Percentiles rank a stretch among this genome's conserved stretches.
Conservation (phyloP, 2,113 vertebrate genomes). For the Pluvialis apricaria region DNA sequence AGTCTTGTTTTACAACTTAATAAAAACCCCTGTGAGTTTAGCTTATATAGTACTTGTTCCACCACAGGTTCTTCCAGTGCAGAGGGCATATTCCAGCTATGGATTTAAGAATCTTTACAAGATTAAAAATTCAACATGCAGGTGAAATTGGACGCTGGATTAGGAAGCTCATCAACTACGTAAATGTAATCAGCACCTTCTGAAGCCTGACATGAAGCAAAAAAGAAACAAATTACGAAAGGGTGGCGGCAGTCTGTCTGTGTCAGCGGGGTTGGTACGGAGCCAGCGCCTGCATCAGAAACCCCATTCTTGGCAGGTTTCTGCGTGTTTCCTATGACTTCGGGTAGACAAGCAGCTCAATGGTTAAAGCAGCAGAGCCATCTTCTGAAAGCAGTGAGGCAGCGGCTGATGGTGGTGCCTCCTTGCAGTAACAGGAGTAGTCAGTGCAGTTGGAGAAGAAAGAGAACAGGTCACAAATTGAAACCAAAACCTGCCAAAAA, state of each 20-base stretch:
- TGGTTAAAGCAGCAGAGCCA: neutral
- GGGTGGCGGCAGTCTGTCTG: constrained; percentile 32
- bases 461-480: neutral
- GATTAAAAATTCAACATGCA: constrained; percentile 29
- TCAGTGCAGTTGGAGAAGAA: neutral
- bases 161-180: neutral
- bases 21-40: accelerated
- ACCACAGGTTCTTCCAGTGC: neutral
- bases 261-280: neutral
- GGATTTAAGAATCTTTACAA: neutral
- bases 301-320: constrained; percentile 1
- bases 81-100: neutral
- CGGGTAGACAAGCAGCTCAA: neutral
- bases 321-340: neutral
- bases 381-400: neutral
- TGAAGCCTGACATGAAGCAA: neutral
- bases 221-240: neutral
- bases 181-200: neutral
- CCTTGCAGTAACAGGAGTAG: accelerated
- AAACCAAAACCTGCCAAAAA: neutral
- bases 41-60: neutral
- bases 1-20: neutral
- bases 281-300: neutral
- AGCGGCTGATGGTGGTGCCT: neutral
- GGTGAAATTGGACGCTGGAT: constrained; percentile 27